A percentile compares a stretch with the other conserved stretches of the same genome.
These are phyloP conservation scores for Neodontobutis hainanensis DNA, from an alignment of 2,113 vertebrate species.

Conservation along the genomic window DNA sequence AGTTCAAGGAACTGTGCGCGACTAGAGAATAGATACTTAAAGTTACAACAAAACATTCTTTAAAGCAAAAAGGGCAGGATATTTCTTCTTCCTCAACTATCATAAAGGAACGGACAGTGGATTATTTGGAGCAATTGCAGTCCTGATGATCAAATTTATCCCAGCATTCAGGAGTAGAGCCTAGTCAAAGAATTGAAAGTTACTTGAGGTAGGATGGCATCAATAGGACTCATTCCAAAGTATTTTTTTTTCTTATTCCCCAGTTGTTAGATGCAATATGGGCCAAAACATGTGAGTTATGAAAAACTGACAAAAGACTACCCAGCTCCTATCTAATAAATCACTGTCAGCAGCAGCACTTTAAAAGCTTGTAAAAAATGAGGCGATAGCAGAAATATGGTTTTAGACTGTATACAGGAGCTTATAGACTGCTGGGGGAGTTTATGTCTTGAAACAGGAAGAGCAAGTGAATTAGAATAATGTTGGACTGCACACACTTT, in stretches of 20 bases:
- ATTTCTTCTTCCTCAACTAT: slow-evolving; percentile 6
- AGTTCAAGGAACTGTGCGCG: too few relatives aligned
- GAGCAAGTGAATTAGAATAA: too few relatives aligned
- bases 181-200: slow-evolving; percentile 18
- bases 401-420: background rate
- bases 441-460: background rate
- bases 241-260: slow-evolving; percentile 11
- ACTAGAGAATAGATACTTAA: too few relatives aligned
- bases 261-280: slow-evolving; percentile 1
- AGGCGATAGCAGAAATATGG: background rate
- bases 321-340: slow-evolving; percentile 4
- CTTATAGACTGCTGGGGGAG: background rate
- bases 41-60: too few relatives aligned
- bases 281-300: slow-evolving; percentile 1
- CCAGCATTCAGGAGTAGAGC: slow-evolving; percentile 21
- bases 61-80: background rate
- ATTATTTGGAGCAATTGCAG: slow-evolving; percentile 24
- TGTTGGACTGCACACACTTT: too few relatives aligned
- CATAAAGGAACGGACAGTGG: slow-evolving; percentile 4
- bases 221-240: background rate
- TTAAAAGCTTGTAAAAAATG: slow-evolving; percentile 14
- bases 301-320: slow-evolving; percentile 10
- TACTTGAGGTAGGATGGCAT: background rate
- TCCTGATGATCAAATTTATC: slow-evolving; percentile 36
- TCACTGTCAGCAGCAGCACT: slow-evolving; percentile 5